These are phyloP conservation scores for Linurgus olivaceus DNA, from an alignment of 2,797 vertebrate genomes.

Conservation along the genomic window DNA sequence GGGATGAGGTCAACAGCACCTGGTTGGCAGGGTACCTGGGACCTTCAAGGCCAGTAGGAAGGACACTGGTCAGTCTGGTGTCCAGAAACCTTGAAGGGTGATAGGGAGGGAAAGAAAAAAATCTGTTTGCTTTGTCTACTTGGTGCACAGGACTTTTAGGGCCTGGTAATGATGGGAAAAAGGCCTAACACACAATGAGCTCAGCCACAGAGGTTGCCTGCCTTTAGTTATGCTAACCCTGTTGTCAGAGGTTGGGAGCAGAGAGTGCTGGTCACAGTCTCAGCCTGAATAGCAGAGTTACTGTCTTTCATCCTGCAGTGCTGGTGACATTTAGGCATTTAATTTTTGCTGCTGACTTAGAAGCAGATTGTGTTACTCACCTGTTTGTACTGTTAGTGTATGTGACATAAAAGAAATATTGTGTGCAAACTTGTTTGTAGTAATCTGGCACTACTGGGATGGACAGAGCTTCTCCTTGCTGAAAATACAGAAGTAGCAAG, in stretches of 20 bases:
- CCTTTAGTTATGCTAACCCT: neutral
- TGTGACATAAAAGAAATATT: neutral
- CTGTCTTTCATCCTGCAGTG: neutral
- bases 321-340: neutral
- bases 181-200: neutral
- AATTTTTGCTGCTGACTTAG: neutral
- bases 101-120: neutral
- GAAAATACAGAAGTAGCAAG: neutral
- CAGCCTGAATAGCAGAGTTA: neutral
- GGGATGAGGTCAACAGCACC: no score
- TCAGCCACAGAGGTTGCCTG: neutral
- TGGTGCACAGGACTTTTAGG: neutral
- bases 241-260: neutral
- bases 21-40: neutral
- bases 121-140: neutral
- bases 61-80: neutral
- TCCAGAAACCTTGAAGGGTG: neutral
- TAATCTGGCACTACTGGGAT: neutral
- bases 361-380: neutral
- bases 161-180: neutral
- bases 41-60: neutral
- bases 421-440: neutral
- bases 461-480: neutral
- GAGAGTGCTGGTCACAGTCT: neutral
- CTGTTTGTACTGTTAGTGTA: neutral